A percentile compares a stretch with the other conserved stretches of the same genome.
Conservation (phyloP, 2,888 invertebrate genomes). For the Bursaphelenchus okinawaensis region DNA sequence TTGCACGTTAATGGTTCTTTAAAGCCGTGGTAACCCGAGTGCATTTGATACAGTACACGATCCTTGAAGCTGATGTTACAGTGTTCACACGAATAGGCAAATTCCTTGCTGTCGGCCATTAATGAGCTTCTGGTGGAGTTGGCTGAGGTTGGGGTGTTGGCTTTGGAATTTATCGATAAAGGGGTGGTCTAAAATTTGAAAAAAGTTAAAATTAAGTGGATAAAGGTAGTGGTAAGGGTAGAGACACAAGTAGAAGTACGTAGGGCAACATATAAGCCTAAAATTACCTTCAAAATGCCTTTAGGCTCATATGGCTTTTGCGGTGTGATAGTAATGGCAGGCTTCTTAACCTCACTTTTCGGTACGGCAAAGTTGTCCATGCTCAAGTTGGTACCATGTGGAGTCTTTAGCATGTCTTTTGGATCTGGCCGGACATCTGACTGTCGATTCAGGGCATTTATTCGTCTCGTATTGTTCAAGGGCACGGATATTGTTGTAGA, state of each 20-base stretch:
- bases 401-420: neutral
- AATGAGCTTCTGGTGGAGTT: neutral
- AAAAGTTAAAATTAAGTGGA: no score
- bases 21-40: conserved; percentile 92
- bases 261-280: no score
- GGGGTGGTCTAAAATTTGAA: neutral
- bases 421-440: neutral
- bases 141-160: neutral
- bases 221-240: no score
- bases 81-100: conserved; percentile 31
- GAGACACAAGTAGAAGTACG: no score
- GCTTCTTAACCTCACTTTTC: no score
- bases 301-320: no score
- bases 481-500: neutral
- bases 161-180: neutral
- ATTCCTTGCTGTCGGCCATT: neutral
- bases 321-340: no score
- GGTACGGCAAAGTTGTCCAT: neutral
- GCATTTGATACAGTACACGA: conserved; percentile 79
- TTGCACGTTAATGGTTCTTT: conserved; percentile 89
- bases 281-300: no score
- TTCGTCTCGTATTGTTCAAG: neutral
- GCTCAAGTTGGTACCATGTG: neutral
- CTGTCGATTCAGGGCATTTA: neutral
- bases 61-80: conserved; percentile 40